These are phyloP conservation scores for Enteromius treurensis DNA, from an alignment of 2,797 vertebrate genomes.

Conservation along the genomic window DNA sequence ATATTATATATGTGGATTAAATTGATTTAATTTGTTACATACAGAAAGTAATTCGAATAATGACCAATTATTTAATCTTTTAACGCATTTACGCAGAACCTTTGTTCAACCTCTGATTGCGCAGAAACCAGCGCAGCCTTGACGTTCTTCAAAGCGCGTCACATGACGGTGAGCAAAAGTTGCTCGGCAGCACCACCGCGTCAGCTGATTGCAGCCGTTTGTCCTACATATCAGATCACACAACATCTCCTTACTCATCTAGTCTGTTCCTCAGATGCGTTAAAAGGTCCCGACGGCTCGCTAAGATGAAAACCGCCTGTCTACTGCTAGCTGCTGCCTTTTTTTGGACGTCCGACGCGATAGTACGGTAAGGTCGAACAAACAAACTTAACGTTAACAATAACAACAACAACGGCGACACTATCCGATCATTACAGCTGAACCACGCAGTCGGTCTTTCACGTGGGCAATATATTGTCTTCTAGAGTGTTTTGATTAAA, in stretches of 20 bases:
- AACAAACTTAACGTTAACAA: neutral
- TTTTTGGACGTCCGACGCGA: constrained; percentile 64
- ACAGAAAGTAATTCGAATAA: neutral
- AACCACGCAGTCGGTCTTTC: neutral
- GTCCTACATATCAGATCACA: neutral
- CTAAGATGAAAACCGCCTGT: constrained; percentile 56
- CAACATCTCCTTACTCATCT: neutral
- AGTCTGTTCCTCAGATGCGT: neutral
- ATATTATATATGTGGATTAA: neutral
- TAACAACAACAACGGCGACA: neutral
- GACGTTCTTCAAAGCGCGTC: constrained; percentile 12
- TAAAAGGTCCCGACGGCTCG: neutral
- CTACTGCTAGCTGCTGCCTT: constrained; percentile 66
- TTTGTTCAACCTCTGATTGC: neutral
- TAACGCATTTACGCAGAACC: neutral
- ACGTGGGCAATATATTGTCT: no score
- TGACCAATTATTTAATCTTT: neutral
- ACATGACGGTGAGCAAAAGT: constrained; percentile 36
- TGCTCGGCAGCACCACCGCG: neutral
- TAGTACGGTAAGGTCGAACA: constrained; percentile 73
- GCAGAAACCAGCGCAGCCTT: constrained; percentile 18
- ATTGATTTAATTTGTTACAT: neutral
- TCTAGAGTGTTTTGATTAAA: neutral
- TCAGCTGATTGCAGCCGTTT: constrained; percentile 49
- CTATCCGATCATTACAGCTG: neutral